Percentiles rank a stretch among this genome's conserved stretches.
These are phyloP conservation scores for Diachrysia chrysitis DNA, from an alignment of 2,888 invertebrate species.

Conservation along the genomic window DNA sequence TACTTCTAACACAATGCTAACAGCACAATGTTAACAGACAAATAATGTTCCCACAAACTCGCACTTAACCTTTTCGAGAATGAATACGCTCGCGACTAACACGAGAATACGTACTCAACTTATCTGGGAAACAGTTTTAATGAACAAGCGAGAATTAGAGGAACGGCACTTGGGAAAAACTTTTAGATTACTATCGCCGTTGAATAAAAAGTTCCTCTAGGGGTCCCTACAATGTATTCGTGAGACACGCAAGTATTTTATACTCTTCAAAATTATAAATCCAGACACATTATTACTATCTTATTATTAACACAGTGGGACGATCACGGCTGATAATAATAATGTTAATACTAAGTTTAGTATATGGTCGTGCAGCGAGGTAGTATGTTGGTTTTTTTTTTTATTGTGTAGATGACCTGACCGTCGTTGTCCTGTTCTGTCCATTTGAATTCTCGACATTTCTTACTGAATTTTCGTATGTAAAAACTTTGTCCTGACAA, in stretches of 20 bases:
- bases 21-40: slow-evolving; percentile 17
- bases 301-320: too few species aligned
- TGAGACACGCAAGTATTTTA: neutral
- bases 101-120: slow-evolving; percentile 18
- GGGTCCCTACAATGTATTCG: neutral
- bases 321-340: too few species aligned
- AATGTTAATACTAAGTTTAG: too few species aligned
- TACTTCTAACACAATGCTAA: slow-evolving; percentile 20
- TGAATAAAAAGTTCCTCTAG: slow-evolving; percentile 25
- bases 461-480: too few species aligned
- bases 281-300: too few species aligned
- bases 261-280: too few species aligned
- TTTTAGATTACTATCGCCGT: slow-evolving; percentile 43
- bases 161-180: slow-evolving; percentile 45
- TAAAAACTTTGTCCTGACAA: too few species aligned
- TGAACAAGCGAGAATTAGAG: slow-evolving; percentile 47
- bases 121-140: slow-evolving; percentile 42
- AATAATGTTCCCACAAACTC: slow-evolving; percentile 27
- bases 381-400: too few species aligned
- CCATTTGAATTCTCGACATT: too few species aligned
- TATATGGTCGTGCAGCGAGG: too few species aligned
- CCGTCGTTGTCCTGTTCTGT: too few species aligned
- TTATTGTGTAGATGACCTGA: too few species aligned
- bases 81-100: slow-evolving; percentile 18
- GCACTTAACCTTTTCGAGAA: slow-evolving; percentile 22